Conservation (phyloP, 2,113 vertebrate species). For the Apodemus sylvaticus region DNA sequence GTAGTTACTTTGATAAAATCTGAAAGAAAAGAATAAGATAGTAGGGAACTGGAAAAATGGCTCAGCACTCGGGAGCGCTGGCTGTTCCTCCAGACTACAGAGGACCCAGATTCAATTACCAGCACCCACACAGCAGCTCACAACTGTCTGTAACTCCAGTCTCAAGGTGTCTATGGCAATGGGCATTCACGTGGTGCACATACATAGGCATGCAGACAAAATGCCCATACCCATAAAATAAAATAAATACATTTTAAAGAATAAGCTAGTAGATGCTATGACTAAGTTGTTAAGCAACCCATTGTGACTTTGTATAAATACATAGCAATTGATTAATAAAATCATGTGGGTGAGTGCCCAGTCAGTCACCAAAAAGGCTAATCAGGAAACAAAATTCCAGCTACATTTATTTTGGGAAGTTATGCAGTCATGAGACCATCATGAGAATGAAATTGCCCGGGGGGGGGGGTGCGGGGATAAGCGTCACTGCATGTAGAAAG, state of each 20-base stretch:
- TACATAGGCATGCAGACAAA: neutral
- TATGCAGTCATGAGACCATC: neutral
- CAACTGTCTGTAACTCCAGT: neutral
- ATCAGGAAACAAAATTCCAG: neutral
- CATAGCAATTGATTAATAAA: neutral
- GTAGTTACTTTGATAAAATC: neutral
- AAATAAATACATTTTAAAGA: neutral
- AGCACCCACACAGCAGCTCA: neutral
- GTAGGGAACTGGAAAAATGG: neutral
- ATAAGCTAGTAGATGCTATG: neutral
- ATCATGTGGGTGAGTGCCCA: neutral
- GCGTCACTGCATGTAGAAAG: neutral
- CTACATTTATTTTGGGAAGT: neutral
- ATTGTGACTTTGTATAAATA: neutral
- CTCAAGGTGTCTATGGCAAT: neutral
- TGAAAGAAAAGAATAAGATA: neutral
- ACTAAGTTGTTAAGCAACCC: neutral
- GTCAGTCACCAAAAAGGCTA: neutral
- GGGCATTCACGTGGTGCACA: neutral
- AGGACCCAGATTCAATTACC: neutral
- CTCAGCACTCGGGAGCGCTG: neutral
- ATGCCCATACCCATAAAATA: neutral
- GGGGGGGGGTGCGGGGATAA: neutral
- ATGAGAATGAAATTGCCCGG: neutral
- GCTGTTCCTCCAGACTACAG: neutral